Evolutionary conservation across 2,113 vertebrate genomes (phyloP), one percentile per base, ranked within the genome.

Genomic region (Notarius quadriscutis): DNA sequence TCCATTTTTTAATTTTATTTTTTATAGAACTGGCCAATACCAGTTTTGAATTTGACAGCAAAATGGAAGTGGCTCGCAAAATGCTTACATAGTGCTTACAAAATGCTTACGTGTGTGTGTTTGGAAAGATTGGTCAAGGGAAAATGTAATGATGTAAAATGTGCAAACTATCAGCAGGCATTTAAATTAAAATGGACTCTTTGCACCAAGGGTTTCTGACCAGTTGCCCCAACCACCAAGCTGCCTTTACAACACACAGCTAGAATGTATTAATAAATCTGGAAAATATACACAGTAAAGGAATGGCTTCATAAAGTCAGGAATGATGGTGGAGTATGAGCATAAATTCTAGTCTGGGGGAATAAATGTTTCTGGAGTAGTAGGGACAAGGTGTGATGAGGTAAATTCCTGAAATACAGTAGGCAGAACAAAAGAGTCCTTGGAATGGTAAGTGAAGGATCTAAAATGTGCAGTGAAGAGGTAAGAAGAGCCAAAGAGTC

Each of bases 131-230:
- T 55, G 78, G 83, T 71, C 50, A 7, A 51, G 83, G 41, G 34
- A 79, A 67, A 90, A 83, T 75, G 11, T 77, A 79, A 85, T 78
- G 60, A 85, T 87, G 71, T 85, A 91, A 74, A 90, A 91, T 87
- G 50, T 84, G 87, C 65, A 88, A 85, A 75, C 80, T 72, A 89
- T 90, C 74, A 83, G 60, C 83, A 53, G 85, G 86, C 84, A 71
- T 84, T 86, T 78, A 62, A 88, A 75, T 89, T 85, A 90, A 89
- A 87, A 91, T 84, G 9, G 50, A 89, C 84, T 67, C 30, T 84
- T 81, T 87, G 67, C 71, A 81, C 71, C 25, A 41, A 53, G 75
- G 57, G 60, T 53, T 84, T 78, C 81, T 84, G 84, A 75, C 17
- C 50, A 81, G 48, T 41, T 84, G 77, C 22, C 81, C 75, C 25